Evolutionary conservation across 2,888 invertebrate genomes (phyloP).

Genomic region (Cephus pygmeus): DNA sequence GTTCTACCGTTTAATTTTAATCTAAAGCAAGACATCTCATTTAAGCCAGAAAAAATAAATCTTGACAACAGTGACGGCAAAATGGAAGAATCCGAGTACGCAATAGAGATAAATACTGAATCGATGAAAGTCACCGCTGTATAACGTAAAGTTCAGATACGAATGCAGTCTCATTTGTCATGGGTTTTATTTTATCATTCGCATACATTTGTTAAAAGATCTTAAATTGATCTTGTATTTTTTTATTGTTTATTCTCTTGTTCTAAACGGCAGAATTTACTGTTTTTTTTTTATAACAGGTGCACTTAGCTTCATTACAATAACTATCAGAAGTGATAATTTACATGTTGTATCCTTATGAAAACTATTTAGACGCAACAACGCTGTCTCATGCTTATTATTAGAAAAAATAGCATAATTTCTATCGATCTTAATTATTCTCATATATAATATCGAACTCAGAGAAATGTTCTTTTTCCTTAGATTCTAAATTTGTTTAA

Average conservation of each 20-base stretch:
- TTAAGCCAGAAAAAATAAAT: constrained; percentile 21
- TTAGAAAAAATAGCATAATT: neutral
- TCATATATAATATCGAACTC: neutral
- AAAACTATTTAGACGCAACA: neutral
- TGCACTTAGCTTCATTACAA: neutral
- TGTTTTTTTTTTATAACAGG: neutral
- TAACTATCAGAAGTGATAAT: neutral
- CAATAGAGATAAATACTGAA: constrained; percentile 49
- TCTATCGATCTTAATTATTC: neutral
- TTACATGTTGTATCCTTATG: neutral
- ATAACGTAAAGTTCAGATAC: constrained; percentile 31
- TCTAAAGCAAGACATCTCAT: constrained; percentile 50
- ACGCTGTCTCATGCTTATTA: neutral
- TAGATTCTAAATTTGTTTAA: neutral
- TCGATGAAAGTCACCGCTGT: constrained; percentile 59
- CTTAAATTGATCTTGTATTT: neutral
- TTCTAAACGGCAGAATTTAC: neutral
- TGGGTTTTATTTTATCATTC: neutral
- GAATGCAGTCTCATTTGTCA: neutral
- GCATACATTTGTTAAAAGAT: neutral
- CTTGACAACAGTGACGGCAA: constrained; percentile 32
- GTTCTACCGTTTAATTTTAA: constrained; percentile 68
- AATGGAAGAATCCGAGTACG: constrained; percentile 47
- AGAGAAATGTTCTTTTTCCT: neutral
- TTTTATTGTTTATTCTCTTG: neutral